Conservation (phyloP, 2,797 vertebrate species). For the Morelia viridis region DNA sequence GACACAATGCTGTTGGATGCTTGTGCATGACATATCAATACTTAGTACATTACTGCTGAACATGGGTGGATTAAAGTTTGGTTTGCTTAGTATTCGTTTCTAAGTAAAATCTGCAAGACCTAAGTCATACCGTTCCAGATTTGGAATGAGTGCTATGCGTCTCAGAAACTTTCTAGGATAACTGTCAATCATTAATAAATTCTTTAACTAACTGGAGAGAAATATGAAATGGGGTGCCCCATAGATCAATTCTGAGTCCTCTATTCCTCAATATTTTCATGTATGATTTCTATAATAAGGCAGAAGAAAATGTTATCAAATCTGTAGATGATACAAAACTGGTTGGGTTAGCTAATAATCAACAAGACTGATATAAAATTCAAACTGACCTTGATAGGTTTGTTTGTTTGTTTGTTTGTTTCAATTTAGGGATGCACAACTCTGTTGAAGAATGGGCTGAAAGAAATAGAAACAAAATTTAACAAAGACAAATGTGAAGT, state of each 20-base stretch:
- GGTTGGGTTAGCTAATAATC: background rate
- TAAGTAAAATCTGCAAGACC: background rate
- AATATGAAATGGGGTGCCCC: background rate
- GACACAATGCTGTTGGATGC: background rate
- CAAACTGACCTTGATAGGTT: background rate
- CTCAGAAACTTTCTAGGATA: background rate
- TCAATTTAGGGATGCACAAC: background rate
- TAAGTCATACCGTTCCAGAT: background rate
- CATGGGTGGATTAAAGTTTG: background rate
- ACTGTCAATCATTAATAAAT: slow-evolving; percentile 14
- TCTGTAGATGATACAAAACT: background rate
- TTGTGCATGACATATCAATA: background rate
- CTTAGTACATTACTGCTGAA: background rate
- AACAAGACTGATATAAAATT: background rate
- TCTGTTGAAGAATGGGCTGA: background rate
- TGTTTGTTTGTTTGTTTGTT: background rate
- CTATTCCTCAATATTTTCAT: background rate
- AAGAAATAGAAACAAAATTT: background rate
- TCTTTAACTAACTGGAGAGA: background rate
- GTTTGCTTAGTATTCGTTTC: background rate
- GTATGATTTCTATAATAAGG: background rate
- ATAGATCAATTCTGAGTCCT: background rate
- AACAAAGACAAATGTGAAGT: background rate
- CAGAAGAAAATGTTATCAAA: background rate
- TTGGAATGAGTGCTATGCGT: slow-evolving; percentile 4